A percentile compares a stretch with the other conserved stretches of the same genome.
phyloP scores from a whole-genome alignment of 92 coral and sea anemone species.

The Porites rus region DNA sequence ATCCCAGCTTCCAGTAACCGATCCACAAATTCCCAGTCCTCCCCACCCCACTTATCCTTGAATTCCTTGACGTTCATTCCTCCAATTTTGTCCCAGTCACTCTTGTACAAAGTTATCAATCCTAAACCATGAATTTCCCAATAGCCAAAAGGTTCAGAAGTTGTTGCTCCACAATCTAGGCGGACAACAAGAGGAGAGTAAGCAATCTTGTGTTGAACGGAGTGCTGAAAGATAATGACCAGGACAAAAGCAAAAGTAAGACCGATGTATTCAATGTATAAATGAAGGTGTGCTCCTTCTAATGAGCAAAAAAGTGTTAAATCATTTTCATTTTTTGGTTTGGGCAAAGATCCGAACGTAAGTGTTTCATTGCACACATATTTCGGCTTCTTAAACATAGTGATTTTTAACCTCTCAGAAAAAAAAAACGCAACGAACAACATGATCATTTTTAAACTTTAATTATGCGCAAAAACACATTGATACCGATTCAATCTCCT shows the following conservation, averaged over 20 bases:
- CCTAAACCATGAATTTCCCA: constrained; percentile 94
- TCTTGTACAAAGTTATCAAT: constrained; percentile 84
- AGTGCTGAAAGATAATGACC: constrained; percentile 63
- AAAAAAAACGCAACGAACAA: too few species aligned
- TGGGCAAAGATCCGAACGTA: too few species aligned
- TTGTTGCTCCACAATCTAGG: constrained; percentile 76
- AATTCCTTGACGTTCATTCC: constrained; percentile 90
- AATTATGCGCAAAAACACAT: too few species aligned
- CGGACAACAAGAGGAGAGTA: constrained; percentile 81
- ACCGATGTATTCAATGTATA: too few species aligned
- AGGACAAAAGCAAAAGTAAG: neutral
- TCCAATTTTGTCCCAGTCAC: constrained; percentile 96
- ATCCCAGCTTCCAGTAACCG: constrained; percentile 81
- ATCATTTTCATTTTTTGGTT: too few species aligned
- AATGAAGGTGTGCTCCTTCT: too few species aligned
- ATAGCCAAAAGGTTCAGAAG: constrained; percentile 64
- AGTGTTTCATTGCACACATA: too few species aligned
- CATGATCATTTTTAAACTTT: too few species aligned
- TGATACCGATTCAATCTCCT: too few species aligned
- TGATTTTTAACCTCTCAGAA: too few species aligned
- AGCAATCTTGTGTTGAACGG: constrained; percentile 67
- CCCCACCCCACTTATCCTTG: constrained; percentile 92
- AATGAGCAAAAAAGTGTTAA: too few species aligned
- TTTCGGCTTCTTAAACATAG: too few species aligned
- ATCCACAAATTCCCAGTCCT: constrained; percentile 93